These are phyloP conservation scores for Bucco capensis DNA, from an alignment of 2,113 vertebrate species.

Conservation along the genomic window DNA sequence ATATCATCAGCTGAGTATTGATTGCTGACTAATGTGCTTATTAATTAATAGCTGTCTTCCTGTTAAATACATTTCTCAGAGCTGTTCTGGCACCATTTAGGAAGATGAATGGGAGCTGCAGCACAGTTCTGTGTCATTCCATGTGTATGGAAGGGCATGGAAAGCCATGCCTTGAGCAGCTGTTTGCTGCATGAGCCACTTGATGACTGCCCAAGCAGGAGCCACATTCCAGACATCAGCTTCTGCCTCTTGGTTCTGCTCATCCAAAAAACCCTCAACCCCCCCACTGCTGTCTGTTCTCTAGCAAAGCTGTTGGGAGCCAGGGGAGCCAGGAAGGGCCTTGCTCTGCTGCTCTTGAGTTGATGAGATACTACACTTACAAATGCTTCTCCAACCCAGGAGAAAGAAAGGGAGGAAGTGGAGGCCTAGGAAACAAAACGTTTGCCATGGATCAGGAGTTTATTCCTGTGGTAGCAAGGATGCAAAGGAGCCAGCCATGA, in stretches of 20 bases:
- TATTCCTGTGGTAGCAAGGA: not conserved
- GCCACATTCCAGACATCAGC: not conserved
- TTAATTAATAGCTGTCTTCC: conserved; percentile 61
- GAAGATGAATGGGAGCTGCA: conserved; percentile 1
- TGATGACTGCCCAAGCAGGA: not conserved
- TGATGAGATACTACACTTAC: accelerated
- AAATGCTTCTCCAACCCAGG: not conserved
- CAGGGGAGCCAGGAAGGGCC: not conserved
- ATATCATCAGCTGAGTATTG: conserved; percentile 50
- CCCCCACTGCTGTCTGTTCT: accelerated
- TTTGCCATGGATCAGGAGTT: not conserved
- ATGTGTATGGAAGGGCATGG: not conserved
- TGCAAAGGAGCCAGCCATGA: not conserved
- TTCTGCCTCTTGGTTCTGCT: not conserved
- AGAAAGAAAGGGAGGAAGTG: not conserved
- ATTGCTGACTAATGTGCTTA: conserved; percentile 57
- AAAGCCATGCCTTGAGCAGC: not conserved
- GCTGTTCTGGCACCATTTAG: conserved; percentile 43
- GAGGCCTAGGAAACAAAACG: not conserved
- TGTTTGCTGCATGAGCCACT: not conserved
- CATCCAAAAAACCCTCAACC: no score
- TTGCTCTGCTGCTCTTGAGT: not conserved
- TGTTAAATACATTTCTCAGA: conserved; percentile 40
- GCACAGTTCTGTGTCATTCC: not conserved
- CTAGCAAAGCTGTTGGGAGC: accelerated